These are phyloP conservation scores for Decapterus maruadsi DNA, from an alignment of 2,797 vertebrate species.

Conservation along the genomic window DNA sequence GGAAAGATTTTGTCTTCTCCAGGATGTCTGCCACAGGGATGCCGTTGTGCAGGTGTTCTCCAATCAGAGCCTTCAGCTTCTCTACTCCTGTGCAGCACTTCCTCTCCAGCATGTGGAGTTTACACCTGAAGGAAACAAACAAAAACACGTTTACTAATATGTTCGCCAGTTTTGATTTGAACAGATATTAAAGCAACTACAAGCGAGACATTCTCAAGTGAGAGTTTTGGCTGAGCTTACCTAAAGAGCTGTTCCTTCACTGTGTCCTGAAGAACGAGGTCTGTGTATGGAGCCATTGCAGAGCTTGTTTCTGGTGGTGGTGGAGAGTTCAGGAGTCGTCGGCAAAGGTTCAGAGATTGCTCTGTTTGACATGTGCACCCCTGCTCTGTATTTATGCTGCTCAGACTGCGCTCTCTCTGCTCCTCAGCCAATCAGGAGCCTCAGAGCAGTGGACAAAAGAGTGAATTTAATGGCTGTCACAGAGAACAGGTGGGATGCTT, in stretches of 20 bases:
- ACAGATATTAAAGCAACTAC: not conserved
- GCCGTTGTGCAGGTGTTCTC: conserved; percentile 78
- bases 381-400: conserved; percentile 74
- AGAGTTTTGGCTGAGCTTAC: conserved; percentile 61
- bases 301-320: conserved; percentile 10
- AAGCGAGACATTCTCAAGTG: not conserved
- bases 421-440: conserved; percentile 76
- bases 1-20: conserved; percentile 81
- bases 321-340: conserved; percentile 17
- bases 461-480: conserved; percentile 75
- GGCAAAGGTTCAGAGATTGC: conserved; percentile 15
- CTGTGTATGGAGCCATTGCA: conserved; percentile 77
- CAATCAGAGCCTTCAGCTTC: conserved; percentile 80
- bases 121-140: conserved; percentile 74
- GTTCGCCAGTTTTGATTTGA: not conserved
- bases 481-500: conserved; percentile 81
- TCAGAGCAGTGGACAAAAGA: conserved; percentile 69
- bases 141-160: not conserved
- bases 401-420: conserved; percentile 12
- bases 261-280: conserved; percentile 79
- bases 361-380: conserved; percentile 40
- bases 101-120: conserved; percentile 81
- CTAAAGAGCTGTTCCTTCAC: conserved; percentile 80
- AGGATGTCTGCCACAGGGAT: conserved; percentile 76
- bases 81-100: conserved; percentile 81